phyloP scores from a whole-genome alignment of 2,113 vertebrate genomes.

The Lagopus muta region DNA sequence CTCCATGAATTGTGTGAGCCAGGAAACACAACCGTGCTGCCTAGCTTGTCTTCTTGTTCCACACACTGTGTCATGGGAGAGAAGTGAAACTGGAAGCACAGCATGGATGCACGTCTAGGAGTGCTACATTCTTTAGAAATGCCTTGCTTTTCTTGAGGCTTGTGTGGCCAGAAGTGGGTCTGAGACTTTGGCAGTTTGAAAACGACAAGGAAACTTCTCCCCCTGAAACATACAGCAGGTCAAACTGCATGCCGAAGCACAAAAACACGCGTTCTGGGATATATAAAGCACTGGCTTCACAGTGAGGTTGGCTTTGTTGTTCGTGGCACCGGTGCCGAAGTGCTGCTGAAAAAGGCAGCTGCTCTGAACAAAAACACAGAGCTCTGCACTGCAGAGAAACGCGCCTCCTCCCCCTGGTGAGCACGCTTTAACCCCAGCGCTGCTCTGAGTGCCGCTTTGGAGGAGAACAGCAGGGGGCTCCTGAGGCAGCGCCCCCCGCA shows the following conservation, averaged over 20 bases:
- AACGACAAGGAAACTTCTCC: background rate
- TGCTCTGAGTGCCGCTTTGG: background rate
- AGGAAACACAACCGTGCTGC: accelerated
- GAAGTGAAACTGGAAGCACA: accelerated
- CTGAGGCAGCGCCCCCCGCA: background rate
- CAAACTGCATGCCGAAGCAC: accelerated
- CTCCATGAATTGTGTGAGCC: background rate
- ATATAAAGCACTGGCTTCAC: background rate
- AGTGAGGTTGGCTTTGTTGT: background rate
- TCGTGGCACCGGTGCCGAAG: background rate
- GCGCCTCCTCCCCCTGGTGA: background rate
- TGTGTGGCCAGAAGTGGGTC: background rate
- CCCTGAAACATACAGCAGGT: accelerated
- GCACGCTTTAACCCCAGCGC: background rate
- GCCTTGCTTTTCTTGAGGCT: background rate
- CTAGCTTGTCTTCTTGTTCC: background rate
- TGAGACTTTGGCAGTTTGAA: background rate
- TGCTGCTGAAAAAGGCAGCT: background rate
- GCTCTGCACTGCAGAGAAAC: constrained; percentile 3
- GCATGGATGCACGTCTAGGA: accelerated
- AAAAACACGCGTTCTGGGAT: background rate
- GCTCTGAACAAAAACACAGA: background rate
- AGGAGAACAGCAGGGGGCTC: background rate
- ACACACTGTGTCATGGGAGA: background rate
- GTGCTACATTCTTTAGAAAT: background rate